Evolutionary conservation across 2,888 invertebrate species (phyloP), one percentile per base, ranked within the genome.

Genomic region (Philopedon plagiatum): DNA sequence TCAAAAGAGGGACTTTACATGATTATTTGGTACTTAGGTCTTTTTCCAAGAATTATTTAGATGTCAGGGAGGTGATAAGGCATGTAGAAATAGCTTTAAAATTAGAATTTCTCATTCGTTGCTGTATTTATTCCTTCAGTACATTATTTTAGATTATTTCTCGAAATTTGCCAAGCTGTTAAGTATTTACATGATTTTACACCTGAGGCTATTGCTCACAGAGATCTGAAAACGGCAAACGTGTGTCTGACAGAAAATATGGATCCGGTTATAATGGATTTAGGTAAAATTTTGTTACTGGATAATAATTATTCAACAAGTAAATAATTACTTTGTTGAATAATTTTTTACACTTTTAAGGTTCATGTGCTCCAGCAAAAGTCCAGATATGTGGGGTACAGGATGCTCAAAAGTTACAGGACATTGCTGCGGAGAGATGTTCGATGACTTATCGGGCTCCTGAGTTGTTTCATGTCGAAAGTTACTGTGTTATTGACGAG

Each of bases 401-500:
- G 41, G 92, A 92, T 77, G 93, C 93, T 0, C 91, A 92, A 79
- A 87, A 88, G 26, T 83, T 93, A 46, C 91, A 95, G 85, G 96
- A 96, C 81, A 85, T 91, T 60, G 95, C 95, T 0, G 93, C 93
- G 57, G 95, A 96, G 85, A 88, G 93, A 72, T 94, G 94, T 83
- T 94, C 94, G 21, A 95, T 96, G 92, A 91, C 95, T 2, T 97
- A 95, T 82, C 87, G 94, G 78, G 94, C 96, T 0, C 96, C 96
- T 0, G 96, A 96, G 84, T 86, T 97, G 58, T 97, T 96, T 81
- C 92, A 92, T 78, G 94, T 96, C 8, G 93, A 95, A 84, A 91
- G 92, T 71, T 92, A 93, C 80, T 91, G 92, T 79, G 90, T 91
- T 78, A 90, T 96, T 65, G 94, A 95, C 83, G 94, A 95, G 84